phyloP scores from a whole-genome alignment of 2,797 vertebrate genomes.

The Brachyalestes nurse region DNA sequence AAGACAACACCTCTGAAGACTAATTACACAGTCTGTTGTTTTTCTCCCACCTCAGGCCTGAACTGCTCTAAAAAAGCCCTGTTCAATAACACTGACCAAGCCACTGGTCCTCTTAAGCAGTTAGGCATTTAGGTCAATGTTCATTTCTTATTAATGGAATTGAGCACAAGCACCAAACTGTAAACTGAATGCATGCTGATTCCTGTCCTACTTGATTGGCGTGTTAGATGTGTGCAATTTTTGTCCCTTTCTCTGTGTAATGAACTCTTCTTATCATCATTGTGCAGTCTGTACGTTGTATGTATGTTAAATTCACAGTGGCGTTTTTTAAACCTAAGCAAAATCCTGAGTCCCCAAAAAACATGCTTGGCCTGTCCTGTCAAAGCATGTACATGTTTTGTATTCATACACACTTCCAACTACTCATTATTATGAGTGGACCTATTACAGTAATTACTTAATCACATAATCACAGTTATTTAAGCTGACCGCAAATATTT shows the following conservation, averaged over 20 bases:
- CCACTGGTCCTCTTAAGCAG: neutral
- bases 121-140: conserved; percentile 9
- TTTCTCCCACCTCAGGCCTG: neutral
- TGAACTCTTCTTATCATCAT: neutral
- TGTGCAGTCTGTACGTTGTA: neutral
- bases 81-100: conserved; percentile 19
- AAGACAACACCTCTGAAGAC: neutral
- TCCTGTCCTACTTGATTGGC: neutral
- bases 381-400: too few relatives aligned
- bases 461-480: too few relatives aligned
- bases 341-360: neutral
- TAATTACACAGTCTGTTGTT: conserved; percentile 17
- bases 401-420: neutral
- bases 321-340: neutral
- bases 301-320: too few relatives aligned
- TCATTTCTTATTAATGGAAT: conserved; percentile 16
- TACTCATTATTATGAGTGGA: too few relatives aligned
- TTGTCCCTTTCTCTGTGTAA: neutral
- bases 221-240: neutral
- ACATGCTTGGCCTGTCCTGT: neutral
- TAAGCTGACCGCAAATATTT: too few relatives aligned
- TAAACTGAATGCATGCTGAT: conserved; percentile 1
- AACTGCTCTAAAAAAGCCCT: conserved; percentile 1
- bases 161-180: neutral
- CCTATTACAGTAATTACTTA: neutral